Percentiles rank a stretch among this genome's conserved stretches.
phyloP scores from a whole-genome alignment of 1,140 invertebrate genomes.

The Aricia agestis region DNA sequence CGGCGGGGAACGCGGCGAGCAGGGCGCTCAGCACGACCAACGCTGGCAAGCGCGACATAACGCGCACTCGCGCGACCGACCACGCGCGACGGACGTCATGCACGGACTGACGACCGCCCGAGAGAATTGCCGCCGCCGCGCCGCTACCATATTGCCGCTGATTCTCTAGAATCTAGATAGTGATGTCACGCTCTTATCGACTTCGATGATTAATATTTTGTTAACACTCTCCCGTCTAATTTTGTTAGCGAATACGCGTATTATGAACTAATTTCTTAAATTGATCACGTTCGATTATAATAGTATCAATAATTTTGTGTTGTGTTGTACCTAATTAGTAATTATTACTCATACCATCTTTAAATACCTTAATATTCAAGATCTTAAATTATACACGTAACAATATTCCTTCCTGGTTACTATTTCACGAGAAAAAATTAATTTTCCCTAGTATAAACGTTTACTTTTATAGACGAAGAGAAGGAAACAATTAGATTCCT shows the following conservation, averaged over 20 bases:
- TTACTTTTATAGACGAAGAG: no score
- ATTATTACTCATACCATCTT: neutral
- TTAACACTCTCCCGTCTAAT: constrained; percentile 27
- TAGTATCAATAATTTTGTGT: neutral
- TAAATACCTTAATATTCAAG: no score
- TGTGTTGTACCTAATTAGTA: neutral
- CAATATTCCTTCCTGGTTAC: no score
- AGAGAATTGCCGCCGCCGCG: constrained; percentile 19
- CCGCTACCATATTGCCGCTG: constrained; percentile 21
- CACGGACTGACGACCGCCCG: constrained; percentile 45
- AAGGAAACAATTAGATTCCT: no score
- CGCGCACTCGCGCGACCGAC: constrained; percentile 50
- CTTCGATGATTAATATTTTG: constrained; percentile 48
- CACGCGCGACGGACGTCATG: constrained; percentile 49
- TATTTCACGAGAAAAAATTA: no score
- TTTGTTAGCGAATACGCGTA: constrained; percentile 27
- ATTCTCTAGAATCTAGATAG: constrained; percentile 32
- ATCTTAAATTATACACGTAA: neutral
- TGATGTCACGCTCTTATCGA: constrained; percentile 58
- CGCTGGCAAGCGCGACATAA: constrained; percentile 37
- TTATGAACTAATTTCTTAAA: constrained; percentile 22
- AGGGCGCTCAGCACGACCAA: constrained; percentile 45
- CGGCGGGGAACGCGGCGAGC: constrained; percentile 38
- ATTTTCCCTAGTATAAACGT: no score
- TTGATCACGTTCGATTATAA: neutral